These are phyloP conservation scores for Bucco capensis DNA, from an alignment of 2,113 vertebrate genomes.

Conservation along the genomic window DNA sequence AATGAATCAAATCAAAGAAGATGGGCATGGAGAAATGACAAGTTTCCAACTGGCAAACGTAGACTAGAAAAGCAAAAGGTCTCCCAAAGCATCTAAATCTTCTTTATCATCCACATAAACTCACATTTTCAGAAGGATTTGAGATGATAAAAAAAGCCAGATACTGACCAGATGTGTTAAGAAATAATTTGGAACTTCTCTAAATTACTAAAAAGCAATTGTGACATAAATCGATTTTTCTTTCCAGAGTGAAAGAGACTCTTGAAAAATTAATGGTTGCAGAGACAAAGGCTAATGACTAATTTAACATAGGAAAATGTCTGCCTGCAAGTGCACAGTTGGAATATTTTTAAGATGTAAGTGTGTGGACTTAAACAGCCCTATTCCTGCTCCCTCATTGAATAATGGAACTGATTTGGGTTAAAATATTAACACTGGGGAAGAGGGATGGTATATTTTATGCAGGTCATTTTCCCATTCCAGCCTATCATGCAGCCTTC, in stretches of 20 bases:
- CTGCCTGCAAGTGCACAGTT: not conserved
- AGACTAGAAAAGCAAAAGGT: not conserved
- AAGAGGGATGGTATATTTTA: not conserved
- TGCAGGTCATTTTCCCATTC: not conserved
- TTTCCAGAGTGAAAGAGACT: not conserved
- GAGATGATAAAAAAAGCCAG: not conserved
- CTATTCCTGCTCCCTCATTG: not conserved
- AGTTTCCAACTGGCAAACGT: not conserved
- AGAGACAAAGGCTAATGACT: constrained; percentile 28
- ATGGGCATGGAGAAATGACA: not conserved
- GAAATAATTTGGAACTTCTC: constrained; percentile 18
- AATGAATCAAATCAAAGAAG: not conserved
- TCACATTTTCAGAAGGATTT: not conserved
- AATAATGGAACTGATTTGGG: not conserved
- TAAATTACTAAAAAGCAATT: constrained; percentile 11
- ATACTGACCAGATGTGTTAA: not conserved
- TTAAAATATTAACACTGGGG: not conserved
- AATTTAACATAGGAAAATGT: not conserved
- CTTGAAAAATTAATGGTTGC: constrained; percentile 20
- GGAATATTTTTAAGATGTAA: not conserved
- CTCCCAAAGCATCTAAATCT: not conserved
- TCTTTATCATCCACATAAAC: not conserved
- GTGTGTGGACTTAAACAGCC: not conserved
- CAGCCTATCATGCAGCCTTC: not conserved
- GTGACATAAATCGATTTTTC: not conserved